These are phyloP conservation scores for Chionodraco myersi DNA, from an alignment of 2,113 vertebrate species.

Conservation along the genomic window DNA sequence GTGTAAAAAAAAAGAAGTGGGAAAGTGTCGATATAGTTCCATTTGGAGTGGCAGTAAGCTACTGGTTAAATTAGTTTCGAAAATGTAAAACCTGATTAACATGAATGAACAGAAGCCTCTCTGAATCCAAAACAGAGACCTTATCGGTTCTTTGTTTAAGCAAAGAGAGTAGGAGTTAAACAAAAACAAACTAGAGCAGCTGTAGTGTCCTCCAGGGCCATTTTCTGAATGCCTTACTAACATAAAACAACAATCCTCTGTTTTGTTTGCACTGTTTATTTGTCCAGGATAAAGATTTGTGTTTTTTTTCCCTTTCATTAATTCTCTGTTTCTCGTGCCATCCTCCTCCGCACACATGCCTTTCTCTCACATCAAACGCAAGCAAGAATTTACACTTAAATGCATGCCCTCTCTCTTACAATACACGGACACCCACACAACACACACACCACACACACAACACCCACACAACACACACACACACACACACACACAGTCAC, in stretches of 20 bases:
- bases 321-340: not conserved
- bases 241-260: slow-evolving; percentile 8
- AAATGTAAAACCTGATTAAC: too few species aligned
- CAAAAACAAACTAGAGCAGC: not conserved
- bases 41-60: not conserved
- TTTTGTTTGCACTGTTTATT: slow-evolving; percentile 25
- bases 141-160: not conserved
- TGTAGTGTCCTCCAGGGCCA: slow-evolving; percentile 5
- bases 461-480: too few species aligned
- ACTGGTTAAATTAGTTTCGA: not conserved
- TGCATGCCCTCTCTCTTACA: too few species aligned
- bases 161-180: not conserved
- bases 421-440: not conserved
- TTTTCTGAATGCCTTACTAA: not conserved
- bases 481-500: too few species aligned
- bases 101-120: too few species aligned
- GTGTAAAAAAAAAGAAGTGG: too few species aligned
- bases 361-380: not conserved
- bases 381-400: not conserved
- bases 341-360: not conserved
- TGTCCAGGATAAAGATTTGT: slow-evolving; percentile 22
- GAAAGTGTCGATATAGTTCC: too few species aligned
- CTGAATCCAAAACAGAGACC: not conserved
- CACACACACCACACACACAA: too few species aligned
- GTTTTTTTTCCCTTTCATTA: slow-evolving; percentile 15